Evolutionary conservation across 2,113 vertebrate species (phyloP), one percentile per base, ranked within the genome.

Genomic region (Pterocles burchelli): DNA sequence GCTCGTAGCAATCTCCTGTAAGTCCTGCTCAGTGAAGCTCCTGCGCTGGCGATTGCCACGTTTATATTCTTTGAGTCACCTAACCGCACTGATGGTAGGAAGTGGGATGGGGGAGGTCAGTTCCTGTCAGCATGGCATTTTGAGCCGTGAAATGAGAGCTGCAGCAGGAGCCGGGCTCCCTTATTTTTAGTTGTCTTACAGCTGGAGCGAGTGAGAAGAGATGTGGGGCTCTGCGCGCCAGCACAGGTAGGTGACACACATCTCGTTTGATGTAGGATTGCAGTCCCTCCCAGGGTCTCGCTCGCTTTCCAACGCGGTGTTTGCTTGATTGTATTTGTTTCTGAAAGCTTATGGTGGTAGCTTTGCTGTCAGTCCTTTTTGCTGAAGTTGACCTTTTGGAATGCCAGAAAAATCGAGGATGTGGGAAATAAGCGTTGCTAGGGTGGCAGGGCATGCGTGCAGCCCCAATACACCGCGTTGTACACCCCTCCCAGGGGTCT

Each of bases 141-240:
- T 74, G 74, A 91, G 89, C 88, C 80, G 5, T 57, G 29, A 67
- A 87, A 80, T 11, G 57, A 95, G 95, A 96, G 76, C 88, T 75
- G 79, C 94, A 75, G 74, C 84, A 95, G 94, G 96, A 97, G 92
- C 91, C 88, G 65, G 11, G 74, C 72, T 81, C 72, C 67, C 59
- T 78, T 75, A 34, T 43, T 79, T 90, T 61, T 38, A 20, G 41
- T 28, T 78, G 38, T 85, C n/a, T 24, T 62, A 11, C 6, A 63
- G 61, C 33, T 93, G 66, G 43, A 96, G 61, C 25, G 52, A 43
- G 6, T 71, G 33, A 67, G 87, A 70, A 88, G 51, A 89, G 22
- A 67, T 38, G 20, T 11, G 4, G 29, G 36, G 26, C 3, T 54
- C 54, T 93, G 85, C 83, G 41, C 25, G 65, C 1, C 6, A 62